These are phyloP conservation scores for Nemurella pictetii DNA, from an alignment of 2,888 invertebrate genomes.

Conservation along the genomic window DNA sequence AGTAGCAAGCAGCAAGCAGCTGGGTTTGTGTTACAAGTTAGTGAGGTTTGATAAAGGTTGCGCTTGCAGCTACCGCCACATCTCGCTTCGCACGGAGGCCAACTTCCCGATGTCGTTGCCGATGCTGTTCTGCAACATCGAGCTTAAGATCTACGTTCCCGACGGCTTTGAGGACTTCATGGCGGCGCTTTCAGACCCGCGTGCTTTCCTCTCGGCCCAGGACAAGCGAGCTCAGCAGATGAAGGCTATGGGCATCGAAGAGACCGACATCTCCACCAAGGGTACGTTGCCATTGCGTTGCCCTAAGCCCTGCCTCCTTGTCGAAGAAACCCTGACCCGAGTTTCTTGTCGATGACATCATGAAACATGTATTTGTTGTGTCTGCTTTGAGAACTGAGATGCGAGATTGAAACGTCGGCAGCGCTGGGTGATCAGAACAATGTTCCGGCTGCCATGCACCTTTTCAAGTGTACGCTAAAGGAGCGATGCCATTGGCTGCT, in stretches of 20 bases:
- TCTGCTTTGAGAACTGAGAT: too few relatives aligned
- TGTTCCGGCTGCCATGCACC: not conserved
- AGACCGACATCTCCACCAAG: slow-evolving; percentile 59
- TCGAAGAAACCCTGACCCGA: too few relatives aligned
- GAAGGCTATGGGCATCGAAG: slow-evolving; percentile 94
- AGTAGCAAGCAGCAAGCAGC: too few relatives aligned
- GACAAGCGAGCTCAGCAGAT: slow-evolving; percentile 88
- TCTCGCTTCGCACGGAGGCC: slow-evolving; percentile 95
- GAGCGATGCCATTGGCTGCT: not conserved
- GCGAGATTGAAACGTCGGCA: too few relatives aligned
- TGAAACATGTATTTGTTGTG: not conserved
- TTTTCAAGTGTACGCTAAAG: not conserved
- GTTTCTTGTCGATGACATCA: not conserved
- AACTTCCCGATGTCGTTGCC: slow-evolving; percentile 99
- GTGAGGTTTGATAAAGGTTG: too few relatives aligned
- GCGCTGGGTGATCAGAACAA: too few relatives aligned
- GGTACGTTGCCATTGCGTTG: slow-evolving; percentile 41
- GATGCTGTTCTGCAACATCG: slow-evolving; percentile 98
- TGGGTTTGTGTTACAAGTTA: too few relatives aligned
- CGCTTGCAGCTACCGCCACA: slow-evolving; percentile 80
- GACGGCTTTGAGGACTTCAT: slow-evolving; percentile 99
- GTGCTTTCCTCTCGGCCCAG: slow-evolving; percentile 86
- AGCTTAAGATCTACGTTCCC: slow-evolving; percentile 98
- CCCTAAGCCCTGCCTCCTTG: too few relatives aligned
- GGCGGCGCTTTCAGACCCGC: slow-evolving; percentile 94